Conservation (phyloP, 2,888 invertebrate species). For the Rhagonycha lutea region DNA sequence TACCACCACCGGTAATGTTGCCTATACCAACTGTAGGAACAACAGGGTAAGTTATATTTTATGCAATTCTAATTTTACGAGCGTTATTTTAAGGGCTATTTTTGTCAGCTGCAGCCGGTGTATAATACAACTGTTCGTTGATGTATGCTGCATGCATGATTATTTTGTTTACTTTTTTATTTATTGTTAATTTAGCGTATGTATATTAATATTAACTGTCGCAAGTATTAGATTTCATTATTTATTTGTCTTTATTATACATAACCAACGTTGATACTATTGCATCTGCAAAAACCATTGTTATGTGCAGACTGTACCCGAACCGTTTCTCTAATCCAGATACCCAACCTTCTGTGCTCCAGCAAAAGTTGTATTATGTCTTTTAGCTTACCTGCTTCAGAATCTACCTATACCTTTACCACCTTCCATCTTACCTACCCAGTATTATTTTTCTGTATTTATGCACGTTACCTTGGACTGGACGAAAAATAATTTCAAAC, state of each 20-base stretch:
- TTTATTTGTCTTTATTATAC: not conserved
- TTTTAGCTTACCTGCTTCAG: slow-evolving; percentile 17
- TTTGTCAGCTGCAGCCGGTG: slow-evolving; percentile 7
- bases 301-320: slow-evolving; percentile 42
- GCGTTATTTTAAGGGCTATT: slow-evolving; percentile 1
- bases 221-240: not conserved
- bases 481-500: not conserved
- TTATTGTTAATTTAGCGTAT: not conserved
- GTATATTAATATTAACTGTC: not conserved
- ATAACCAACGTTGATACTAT: not conserved
- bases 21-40: slow-evolving; percentile 42
- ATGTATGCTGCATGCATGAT: slow-evolving; percentile 13
- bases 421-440: not conserved
- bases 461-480: not conserved
- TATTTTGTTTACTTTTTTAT: slow-evolving; percentile 1
- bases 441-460: not conserved
- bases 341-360: slow-evolving; percentile 36
- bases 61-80: slow-evolving; percentile 1
- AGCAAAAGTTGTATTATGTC: slow-evolving; percentile 18
- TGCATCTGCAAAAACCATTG: slow-evolving; percentile 28
- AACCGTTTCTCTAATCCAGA: slow-evolving; percentile 40
- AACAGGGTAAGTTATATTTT: slow-evolving; percentile 45
- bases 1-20: slow-evolving; percentile 62
- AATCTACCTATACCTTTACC: slow-evolving; percentile 4
- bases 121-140: not conserved